These are phyloP conservation scores for Camponotus fellah DNA, from an alignment of 2,888 invertebrate species.

Conservation along the genomic window DNA sequence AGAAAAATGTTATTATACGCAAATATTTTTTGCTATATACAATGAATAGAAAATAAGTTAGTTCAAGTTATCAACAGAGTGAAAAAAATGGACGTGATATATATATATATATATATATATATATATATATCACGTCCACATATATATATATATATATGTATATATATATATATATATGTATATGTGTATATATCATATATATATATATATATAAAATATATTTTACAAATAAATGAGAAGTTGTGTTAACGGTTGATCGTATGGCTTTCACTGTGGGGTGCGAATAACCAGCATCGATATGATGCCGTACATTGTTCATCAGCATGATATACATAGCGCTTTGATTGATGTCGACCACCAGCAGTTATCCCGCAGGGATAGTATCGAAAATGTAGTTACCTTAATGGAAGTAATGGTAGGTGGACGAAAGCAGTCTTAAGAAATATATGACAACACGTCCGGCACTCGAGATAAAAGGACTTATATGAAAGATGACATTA, in stretches of 20 bases:
- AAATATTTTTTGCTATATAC: neutral
- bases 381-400: conserved; percentile 59
- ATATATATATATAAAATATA: neutral
- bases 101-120: too few relatives aligned
- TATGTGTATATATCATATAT: neutral
- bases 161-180: too few relatives aligned
- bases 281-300: conserved; percentile 30
- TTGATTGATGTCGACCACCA: conserved; percentile 65
- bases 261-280: conserved; percentile 26
- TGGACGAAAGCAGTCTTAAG: conserved; percentile 56
- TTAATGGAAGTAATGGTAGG: conserved; percentile 67
- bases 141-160: too few relatives aligned
- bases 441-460: conserved; percentile 59
- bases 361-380: conserved; percentile 24
- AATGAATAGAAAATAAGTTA: neutral
- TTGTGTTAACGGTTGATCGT: conserved; percentile 22
- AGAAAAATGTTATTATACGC: neutral
- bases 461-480: conserved; percentile 37
- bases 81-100: neutral
- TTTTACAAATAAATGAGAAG: conserved; percentile 13
- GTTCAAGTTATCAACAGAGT: neutral
- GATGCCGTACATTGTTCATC: conserved; percentile 34
- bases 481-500: neutral
- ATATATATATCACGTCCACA: too few relatives aligned
- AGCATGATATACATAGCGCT: conserved; percentile 17